Evolutionary conservation across 1,140 invertebrate genomes (phyloP), one percentile per base, ranked within the genome.

Genomic region (Aethina tumida): DNA sequence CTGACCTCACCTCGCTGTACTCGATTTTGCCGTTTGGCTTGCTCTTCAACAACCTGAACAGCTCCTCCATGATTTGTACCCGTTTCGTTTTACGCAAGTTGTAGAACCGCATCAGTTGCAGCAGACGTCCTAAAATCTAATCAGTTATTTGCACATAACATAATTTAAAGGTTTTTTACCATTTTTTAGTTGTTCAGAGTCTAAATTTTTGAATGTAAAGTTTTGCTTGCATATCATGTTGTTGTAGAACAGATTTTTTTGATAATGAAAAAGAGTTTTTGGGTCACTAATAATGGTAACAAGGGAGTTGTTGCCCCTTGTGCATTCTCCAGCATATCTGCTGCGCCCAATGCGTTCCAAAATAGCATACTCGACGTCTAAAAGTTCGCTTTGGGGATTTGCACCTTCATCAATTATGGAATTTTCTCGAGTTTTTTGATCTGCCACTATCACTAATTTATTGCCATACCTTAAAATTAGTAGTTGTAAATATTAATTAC

Each of bases 281-380:
- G 47, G 10, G 24, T 52, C 44, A 29, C 43, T 41, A 7, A 35
- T 38, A 60, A 56, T 77, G 71, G 41, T 67, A 13, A 64, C 66
- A 15, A 76, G 56, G 43, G 75, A 73, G 14, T 65, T 56, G 45
- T 73, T 73, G 21, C 82, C 83, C 19, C 73, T 67, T 9, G 81
- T 84, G 5, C 79, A 64, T 59, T 83, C 80, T 0, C 85, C 84
- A 47, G 73, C 68, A 36, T 73, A 68, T 10, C 85, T 66, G 13
- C 75, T 62, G 44, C 83, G 68, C n/a, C 81, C 86, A 37, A 91
- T 75, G 52, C 75, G 61, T 65, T 91, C 87, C 17, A 87, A 58
- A 14, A 89, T 65, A 46, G 77, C 78, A 53, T 84, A 91, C 44
- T 77, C 74, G 5, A 69, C 59, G 3, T 69, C 32, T 1, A 65